phyloP scores from a whole-genome alignment of 2,797 vertebrate species.

The Sylvilagus floridanus region DNA sequence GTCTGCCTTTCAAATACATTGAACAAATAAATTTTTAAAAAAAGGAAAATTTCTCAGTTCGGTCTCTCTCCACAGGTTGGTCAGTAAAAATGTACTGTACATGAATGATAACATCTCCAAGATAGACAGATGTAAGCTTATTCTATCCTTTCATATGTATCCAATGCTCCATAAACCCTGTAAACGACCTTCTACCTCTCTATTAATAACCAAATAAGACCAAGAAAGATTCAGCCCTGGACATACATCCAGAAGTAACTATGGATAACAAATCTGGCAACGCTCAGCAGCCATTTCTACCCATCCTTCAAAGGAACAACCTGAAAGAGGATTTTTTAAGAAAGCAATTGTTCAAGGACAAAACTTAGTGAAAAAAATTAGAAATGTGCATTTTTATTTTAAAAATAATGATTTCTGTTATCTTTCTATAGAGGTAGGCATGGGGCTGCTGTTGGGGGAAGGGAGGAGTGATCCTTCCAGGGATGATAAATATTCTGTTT shows the following conservation, averaged over 20 bases:
- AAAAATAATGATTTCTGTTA: constrained; percentile 11
- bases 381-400: constrained; percentile 14
- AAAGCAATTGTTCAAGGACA: not conserved
- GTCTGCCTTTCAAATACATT: too few species aligned
- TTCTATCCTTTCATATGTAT: constrained; percentile 2
- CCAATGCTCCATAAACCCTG: constrained; percentile 23
- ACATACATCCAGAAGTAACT: not conserved
- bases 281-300: not conserved
- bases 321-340: constrained; percentile 14
- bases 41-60: constrained; percentile 19
- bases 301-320: not conserved
- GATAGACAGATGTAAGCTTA: not conserved
- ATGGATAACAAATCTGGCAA: not conserved
- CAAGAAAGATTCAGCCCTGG: not conserved
- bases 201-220: constrained; percentile 52
- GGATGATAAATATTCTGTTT: not conserved
- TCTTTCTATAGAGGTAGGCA: not conserved
- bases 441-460: not conserved
- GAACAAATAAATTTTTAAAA: too few species aligned
- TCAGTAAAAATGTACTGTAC: constrained; percentile 34
- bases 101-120: not conserved
- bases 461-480: not conserved
- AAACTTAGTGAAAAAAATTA: not conserved
- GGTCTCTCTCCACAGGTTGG: not conserved
- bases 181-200: not conserved